phyloP scores from a whole-genome alignment of 2,888 invertebrate species.

The Cyclophora albipunctata region DNA sequence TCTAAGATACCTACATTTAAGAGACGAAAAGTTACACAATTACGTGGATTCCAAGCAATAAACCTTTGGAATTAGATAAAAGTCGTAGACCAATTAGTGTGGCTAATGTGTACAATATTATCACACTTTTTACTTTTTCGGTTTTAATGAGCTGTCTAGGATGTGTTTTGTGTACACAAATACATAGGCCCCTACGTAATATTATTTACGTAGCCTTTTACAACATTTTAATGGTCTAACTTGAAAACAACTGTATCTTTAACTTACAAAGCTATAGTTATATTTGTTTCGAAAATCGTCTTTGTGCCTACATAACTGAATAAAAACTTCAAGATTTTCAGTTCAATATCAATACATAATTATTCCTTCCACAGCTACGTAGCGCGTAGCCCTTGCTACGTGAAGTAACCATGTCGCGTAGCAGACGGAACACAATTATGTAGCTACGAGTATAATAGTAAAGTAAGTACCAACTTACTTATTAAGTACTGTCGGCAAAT shows the following conservation, averaged over 20 bases:
- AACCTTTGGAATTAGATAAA: conserved; percentile 17
- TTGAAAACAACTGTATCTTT: too few species aligned
- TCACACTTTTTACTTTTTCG: conserved; percentile 1
- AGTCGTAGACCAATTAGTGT: conserved; percentile 20
- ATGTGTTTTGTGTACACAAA: too few species aligned
- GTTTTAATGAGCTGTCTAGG: not conserved
- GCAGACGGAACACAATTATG: not conserved
- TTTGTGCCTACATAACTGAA: too few species aligned
- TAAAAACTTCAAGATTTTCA: too few species aligned
- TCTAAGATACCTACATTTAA: conserved; percentile 26
- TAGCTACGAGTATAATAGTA: too few species aligned
- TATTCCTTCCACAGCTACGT: conserved; percentile 8
- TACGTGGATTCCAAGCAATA: conserved; percentile 17
- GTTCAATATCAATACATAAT: too few species aligned
- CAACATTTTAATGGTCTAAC: too few species aligned
- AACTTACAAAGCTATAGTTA: too few species aligned
- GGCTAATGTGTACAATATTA: conserved; percentile 17
- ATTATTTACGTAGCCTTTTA: too few species aligned
- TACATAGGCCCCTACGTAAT: too few species aligned
- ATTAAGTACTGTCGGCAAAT: conserved; percentile 43
- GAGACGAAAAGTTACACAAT: conserved; percentile 28
- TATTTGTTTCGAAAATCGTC: too few species aligned
- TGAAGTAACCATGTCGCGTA: conserved; percentile 8
- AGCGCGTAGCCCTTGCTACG: conserved; percentile 31
- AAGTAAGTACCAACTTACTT: too few species aligned